Base-by-base conservation (phyloP, 2,888 invertebrate genomes). In the Chymomyza fuscimana region DNA sequence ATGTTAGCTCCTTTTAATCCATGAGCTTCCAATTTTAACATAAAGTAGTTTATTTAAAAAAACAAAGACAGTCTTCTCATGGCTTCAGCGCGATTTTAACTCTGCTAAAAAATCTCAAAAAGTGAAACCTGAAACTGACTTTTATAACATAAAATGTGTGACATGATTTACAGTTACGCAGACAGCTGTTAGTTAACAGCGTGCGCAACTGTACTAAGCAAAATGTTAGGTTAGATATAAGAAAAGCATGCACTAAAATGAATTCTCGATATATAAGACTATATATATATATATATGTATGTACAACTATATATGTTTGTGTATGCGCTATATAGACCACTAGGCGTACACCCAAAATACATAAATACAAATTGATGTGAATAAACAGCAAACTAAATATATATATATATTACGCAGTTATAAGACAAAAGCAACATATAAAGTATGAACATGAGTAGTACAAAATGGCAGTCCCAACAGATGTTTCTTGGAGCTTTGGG, bases 351-450 rank as follows among this genome's bases (percentile, higher is more conserved):
- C 61, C 61, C 58, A 51, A 52, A 51, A 29, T 59, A 60, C 54
- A 62, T 22, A 52, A 16, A 56, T 60, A 29, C 58, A 19, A 46
- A 40, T 50, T 54, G 25, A 25, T 51, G 63, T 29, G 22, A 16
- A 59, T 63, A 73, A 12, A 60, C 61, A 71, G 71, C 65, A 62
- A 65, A 67, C 68, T 73, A 70, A 63, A 74, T 74, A 32, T 32
- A 7, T 32, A 32, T 32, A 9, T 54, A 19, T 16, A 74, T 78
- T 79, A 82, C 70, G 76, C 73, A 74, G 76, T 81, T 78, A 79
- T 73, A 77, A 60, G 60, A 68, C 75, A 65, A 82, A 79, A 85
- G 82, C 84, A 75, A 79, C 74, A 78, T 72, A 72, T 72, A 46
- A 32, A 7, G 40, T 12, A 78, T 82, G 81, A 78, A 70, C 63